Evolutionary conservation across 2,113 vertebrate species (phyloP).

Genomic region (Ailurus styani): DNA sequence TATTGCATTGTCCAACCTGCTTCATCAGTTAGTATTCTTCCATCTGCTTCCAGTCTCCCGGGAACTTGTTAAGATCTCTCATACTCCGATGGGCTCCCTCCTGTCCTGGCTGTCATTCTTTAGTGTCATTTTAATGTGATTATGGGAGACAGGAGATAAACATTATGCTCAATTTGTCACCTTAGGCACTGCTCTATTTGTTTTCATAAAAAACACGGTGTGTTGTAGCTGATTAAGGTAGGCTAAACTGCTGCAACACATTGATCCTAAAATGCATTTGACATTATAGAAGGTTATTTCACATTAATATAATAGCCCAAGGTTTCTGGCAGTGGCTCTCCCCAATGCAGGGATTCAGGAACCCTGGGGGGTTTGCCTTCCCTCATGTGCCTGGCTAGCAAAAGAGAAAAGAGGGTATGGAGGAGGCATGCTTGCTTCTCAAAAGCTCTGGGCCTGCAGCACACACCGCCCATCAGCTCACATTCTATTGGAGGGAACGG

Average conservation of each 20-base stretch:
- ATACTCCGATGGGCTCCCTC: no score
- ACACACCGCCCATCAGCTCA: rapidly evolving
- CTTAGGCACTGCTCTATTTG: background rate
- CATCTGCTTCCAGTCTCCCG: background rate
- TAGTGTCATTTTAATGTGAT: background rate
- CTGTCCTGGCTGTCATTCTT: background rate
- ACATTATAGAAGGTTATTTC: background rate
- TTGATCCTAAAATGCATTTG: background rate
- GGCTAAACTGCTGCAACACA: background rate
- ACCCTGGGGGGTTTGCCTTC: background rate
- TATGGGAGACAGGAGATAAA: background rate
- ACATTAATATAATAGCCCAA: background rate
- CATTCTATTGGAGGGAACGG: background rate
- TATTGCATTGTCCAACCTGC: rapidly evolving
- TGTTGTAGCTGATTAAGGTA: background rate
- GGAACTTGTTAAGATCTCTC: background rate
- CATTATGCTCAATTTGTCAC: background rate
- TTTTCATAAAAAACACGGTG: background rate
- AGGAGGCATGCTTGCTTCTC: background rate
- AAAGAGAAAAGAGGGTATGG: background rate
- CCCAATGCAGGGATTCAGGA: background rate
- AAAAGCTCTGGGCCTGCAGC: background rate
- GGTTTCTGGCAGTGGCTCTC: background rate
- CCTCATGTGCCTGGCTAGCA: background rate
- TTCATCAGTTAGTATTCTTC: background rate